phyloP scores from a whole-genome alignment of 2,797 vertebrate genomes.

The Rhinophrynus dorsalis region DNA sequence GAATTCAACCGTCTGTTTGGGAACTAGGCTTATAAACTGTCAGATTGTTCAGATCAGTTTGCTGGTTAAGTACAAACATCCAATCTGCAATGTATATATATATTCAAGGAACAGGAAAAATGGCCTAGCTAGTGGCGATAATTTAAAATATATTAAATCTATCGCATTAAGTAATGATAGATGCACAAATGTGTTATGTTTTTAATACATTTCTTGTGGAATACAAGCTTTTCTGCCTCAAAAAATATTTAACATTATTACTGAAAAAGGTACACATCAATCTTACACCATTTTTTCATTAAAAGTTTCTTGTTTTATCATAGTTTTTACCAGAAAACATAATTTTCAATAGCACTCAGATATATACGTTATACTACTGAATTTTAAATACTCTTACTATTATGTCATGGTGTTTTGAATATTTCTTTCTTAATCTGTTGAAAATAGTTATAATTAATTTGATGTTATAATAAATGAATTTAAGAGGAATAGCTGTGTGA shows the following conservation, averaged over 20 bases:
- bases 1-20: conserved; percentile 3
- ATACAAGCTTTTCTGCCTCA: neutral
- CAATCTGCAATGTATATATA: conserved; percentile 31
- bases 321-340: neutral
- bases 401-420: neutral
- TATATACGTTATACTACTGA: neutral
- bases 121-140: conserved; percentile 19
- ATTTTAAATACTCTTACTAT: neutral
- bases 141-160: conserved; percentile 40
- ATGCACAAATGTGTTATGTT: conserved; percentile 1
- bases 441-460: neutral
- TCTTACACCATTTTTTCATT: conserved; percentile 14
- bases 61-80: conserved; percentile 29
- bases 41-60: conserved; percentile 25
- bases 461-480: neutral
- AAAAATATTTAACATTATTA: neutral
- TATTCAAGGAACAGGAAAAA: conserved; percentile 3
- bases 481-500: neutral
- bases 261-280: conserved; percentile 12
- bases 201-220: conserved; percentile 2
- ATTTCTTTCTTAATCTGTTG: neutral
- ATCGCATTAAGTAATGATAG: conserved; percentile 32
- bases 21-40: conserved; percentile 16
- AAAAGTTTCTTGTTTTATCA: neutral
- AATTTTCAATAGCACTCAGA: neutral